Percentiles rank a stretch among this genome's conserved stretches.
Evolutionary conservation across 2,113 vertebrate species (phyloP).

Genomic region (Proterorhinus semilunaris): DNA sequence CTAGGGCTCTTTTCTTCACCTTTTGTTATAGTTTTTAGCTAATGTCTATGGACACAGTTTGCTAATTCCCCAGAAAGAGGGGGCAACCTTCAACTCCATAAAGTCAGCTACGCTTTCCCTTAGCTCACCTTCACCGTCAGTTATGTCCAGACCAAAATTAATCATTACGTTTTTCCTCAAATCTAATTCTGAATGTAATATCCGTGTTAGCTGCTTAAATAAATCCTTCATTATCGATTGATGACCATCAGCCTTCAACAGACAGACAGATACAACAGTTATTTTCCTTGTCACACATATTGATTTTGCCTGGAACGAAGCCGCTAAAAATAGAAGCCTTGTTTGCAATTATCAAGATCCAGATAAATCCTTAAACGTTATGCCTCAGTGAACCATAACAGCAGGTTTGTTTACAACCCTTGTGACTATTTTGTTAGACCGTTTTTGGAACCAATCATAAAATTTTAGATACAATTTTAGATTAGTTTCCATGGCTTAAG

Average conservation of each 20-base stretch:
- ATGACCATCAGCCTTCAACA: conserved; percentile 6
- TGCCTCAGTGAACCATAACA: neutral
- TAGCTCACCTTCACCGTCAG: too few relatives aligned
- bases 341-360: neutral
- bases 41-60: too few relatives aligned
- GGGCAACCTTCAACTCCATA: too few relatives aligned
- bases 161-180: too few relatives aligned
- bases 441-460: neutral
- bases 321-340: conserved; percentile 5
- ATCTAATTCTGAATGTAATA: conserved; percentile 9
- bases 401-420: neutral
- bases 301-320: conserved; percentile 1
- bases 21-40: too few relatives aligned
- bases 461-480: too few relatives aligned
- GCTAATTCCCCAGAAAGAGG: too few relatives aligned
- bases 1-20: too few relatives aligned
- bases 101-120: too few relatives aligned
- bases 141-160: too few relatives aligned
- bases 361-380: neutral
- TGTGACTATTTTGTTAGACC: neutral
- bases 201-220: conserved; percentile 15
- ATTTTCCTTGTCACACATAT: neutral
- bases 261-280: neutral
- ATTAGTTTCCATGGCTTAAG: neutral
- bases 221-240: conserved; percentile 23